Conservation (phyloP, 1,140 invertebrate species). For the Rhopalosiphum maidis region DNA sequence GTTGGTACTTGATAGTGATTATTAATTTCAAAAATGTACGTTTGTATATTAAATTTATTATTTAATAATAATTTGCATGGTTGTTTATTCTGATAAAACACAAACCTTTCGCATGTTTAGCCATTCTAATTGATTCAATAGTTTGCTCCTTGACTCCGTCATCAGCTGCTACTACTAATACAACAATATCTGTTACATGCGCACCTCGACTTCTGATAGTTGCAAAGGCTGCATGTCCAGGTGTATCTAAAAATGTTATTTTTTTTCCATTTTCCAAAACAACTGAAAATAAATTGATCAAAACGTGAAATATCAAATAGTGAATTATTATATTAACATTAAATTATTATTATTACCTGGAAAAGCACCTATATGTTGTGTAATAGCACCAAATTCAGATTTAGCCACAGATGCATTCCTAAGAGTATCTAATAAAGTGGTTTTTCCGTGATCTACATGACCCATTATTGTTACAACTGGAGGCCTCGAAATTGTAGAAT, state of each 20-base stretch:
- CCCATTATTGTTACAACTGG: slow-evolving; percentile 99
- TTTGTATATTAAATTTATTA: not conserved
- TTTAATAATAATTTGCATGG: not conserved
- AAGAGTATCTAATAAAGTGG: slow-evolving; percentile 91
- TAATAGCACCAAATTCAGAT: slow-evolving; percentile 98
- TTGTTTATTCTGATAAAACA: not conserved
- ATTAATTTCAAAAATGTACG: not conserved
- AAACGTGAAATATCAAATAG: slow-evolving; percentile 22
- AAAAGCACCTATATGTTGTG: slow-evolving; percentile 99
- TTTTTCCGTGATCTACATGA: slow-evolving; percentile 99
- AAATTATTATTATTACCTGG: slow-evolving; percentile 67
- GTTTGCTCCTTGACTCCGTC: slow-evolving; percentile 99
- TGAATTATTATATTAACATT: not conserved
- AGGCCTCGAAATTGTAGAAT: slow-evolving; percentile 72
- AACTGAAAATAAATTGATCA: not conserved
- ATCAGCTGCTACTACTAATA: slow-evolving; percentile 97
- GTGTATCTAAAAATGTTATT: slow-evolving; percentile 95
- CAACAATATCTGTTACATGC: slow-evolving; percentile 90
- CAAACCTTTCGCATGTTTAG: slow-evolving; percentile 73
- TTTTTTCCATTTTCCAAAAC: slow-evolving; percentile 49
- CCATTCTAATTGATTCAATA: slow-evolving; percentile 79
- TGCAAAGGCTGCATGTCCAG: slow-evolving; percentile 97
- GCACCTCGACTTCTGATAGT: slow-evolving; percentile 92
- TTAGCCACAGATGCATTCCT: slow-evolving; percentile 85
- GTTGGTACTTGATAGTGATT: not conserved